Evolutionary conservation across 2,888 invertebrate genomes (phyloP).

Genomic region (Drosophila bunnanda): DNA sequence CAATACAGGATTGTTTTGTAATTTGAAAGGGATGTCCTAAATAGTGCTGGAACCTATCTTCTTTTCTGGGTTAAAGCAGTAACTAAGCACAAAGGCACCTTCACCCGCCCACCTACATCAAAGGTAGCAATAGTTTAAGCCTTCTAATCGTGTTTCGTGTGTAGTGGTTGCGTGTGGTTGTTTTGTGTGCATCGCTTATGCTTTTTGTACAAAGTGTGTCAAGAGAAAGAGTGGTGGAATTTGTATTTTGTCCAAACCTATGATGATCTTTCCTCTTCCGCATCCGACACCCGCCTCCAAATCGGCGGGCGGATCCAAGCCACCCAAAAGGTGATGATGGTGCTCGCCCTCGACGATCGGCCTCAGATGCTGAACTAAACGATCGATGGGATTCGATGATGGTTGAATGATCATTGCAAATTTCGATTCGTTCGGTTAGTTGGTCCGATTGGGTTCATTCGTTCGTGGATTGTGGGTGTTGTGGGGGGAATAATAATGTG

Average conservation of each 20-base stretch:
- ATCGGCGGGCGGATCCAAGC: constrained; percentile 47
- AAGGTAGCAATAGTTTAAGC: background rate
- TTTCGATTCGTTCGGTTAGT: constrained; percentile 46
- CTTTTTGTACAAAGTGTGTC: constrained; percentile 58
- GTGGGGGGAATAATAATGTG: constrained; percentile 58
- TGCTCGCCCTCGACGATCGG: constrained; percentile 82
- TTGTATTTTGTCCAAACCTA: constrained; percentile 85
- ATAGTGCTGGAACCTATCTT: too few species aligned
- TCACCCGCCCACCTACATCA: background rate
- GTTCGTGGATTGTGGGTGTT: constrained; percentile 42
- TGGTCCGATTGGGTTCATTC: constrained; percentile 48
- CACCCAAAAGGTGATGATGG: constrained; percentile 74
- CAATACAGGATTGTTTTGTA: background rate
- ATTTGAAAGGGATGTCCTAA: too few species aligned
- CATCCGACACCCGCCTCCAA: constrained; percentile 63
- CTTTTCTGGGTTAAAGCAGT: background rate
- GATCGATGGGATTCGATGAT: constrained; percentile 32
- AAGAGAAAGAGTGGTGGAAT: constrained; percentile 53
- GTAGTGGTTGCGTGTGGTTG: constrained; percentile 39
- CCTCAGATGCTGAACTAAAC: constrained; percentile 74
- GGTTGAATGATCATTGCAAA: constrained; percentile 44
- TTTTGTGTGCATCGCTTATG: constrained; percentile 49
- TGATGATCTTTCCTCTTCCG: constrained; percentile 86
- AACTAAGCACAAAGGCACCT: background rate
- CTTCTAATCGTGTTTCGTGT: constrained; percentile 20